These are phyloP conservation scores for Sander vitreus DNA, from an alignment of 2,113 vertebrate genomes.

Conservation along the genomic window DNA sequence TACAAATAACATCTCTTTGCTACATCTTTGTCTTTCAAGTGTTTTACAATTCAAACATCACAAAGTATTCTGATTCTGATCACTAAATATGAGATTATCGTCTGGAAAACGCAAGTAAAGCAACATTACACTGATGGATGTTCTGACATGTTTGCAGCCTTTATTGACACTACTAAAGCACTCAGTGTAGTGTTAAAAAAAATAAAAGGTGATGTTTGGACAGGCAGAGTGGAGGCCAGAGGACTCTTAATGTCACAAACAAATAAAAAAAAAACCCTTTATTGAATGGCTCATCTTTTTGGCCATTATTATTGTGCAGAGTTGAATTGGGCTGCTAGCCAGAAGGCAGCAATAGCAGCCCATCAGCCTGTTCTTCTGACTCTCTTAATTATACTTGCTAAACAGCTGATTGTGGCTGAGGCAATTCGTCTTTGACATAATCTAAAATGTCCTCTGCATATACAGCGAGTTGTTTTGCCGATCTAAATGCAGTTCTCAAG, in stretches of 20 bases:
- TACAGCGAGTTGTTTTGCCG: background rate
- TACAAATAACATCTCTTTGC: background rate
- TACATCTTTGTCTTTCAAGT: no score
- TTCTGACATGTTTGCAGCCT: background rate
- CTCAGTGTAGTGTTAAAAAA: background rate
- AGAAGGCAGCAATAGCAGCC: background rate
- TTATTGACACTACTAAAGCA: background rate
- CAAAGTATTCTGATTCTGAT: background rate
- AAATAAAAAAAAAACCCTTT: background rate
- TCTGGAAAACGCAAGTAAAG: background rate
- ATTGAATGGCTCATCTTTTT: background rate
- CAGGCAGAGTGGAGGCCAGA: background rate
- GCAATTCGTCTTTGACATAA: background rate
- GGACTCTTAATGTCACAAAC: background rate
- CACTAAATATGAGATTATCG: background rate
- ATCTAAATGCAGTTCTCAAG: background rate
- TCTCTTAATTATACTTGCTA: background rate
- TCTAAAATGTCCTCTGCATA: background rate
- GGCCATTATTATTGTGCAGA: background rate
- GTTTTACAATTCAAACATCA: background rate
- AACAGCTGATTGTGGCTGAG: background rate
- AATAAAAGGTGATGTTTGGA: background rate
- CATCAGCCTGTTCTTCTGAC: background rate
- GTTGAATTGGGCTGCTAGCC: background rate
- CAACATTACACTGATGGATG: background rate